Conservation (phyloP, 2,113 vertebrate species). For the Eudyptes chrysolophus region DNA sequence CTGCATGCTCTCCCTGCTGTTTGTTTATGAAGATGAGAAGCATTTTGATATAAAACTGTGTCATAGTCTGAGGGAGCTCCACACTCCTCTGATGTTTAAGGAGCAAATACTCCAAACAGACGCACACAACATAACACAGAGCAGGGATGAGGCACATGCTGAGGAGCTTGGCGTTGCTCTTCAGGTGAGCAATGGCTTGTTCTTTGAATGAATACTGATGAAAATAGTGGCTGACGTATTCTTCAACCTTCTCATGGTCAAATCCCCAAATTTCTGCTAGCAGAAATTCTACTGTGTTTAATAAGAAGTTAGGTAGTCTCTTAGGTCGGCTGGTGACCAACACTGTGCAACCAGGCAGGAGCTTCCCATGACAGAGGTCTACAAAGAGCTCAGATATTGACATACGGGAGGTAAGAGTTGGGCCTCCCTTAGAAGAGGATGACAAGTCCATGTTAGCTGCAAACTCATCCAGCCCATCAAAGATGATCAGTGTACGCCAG, state of each 20-base stretch:
- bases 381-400: conserved; percentile 80
- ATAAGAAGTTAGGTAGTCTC: conserved; percentile 68
- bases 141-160: conserved; percentile 84
- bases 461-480: conserved; percentile 92
- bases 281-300: conserved; percentile 46
- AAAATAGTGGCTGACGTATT: conserved; percentile 82
- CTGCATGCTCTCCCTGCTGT: neutral
- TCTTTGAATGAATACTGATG: neutral
- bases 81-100: neutral
- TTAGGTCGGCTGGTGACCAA: conserved; percentile 84
- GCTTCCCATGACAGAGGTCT: conserved; percentile 75
- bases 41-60: conserved; percentile 85
- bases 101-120: conserved; percentile 81
- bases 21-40: conserved; percentile 73
- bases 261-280: conserved; percentile 83
- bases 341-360: conserved; percentile 86
- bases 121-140: conserved; percentile 83
- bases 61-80: conserved; percentile 80
- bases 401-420: neutral
- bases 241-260: conserved; percentile 71
- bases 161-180: conserved; percentile 72
- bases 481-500: conserved; percentile 78
- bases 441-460: neutral
- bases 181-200: conserved; percentile 73
- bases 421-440: neutral